Evolutionary conservation across 2,888 invertebrate genomes (phyloP).

Genomic region (Nephrocerus scutellatus): DNA sequence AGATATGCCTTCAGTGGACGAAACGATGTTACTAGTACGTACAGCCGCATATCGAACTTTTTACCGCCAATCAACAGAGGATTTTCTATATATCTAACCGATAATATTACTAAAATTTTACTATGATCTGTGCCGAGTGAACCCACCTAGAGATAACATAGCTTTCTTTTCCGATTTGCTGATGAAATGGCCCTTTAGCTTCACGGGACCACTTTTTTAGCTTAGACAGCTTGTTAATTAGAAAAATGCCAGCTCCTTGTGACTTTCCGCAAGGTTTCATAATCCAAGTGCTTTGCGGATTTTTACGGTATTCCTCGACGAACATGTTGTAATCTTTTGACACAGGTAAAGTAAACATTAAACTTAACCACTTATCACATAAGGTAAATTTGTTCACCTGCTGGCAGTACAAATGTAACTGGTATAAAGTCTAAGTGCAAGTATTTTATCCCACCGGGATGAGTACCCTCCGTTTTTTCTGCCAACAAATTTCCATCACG

Average conservation of each 20-base stretch:
- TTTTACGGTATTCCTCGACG: slow-evolving; percentile 91
- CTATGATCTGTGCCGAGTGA: too few species aligned
- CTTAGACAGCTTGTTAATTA: slow-evolving; percentile 91
- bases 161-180: slow-evolving; percentile 77
- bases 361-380: not conserved
- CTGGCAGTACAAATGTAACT: slow-evolving; percentile 86
- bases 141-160: slow-evolving; percentile 85
- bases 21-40: slow-evolving; percentile 89
- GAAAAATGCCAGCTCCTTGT: slow-evolving; percentile 88
- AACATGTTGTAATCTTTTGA: slow-evolving; percentile 97
- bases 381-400: slow-evolving; percentile 45
- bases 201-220: slow-evolving; percentile 85
- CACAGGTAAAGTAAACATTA: slow-evolving; percentile 5
- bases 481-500: slow-evolving; percentile 82
- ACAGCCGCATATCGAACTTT: slow-evolving; percentile 89
- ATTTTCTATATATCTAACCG: slow-evolving; percentile 89
- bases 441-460: slow-evolving; percentile 63
- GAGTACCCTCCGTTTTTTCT: slow-evolving; percentile 56
- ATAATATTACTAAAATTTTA: too few species aligned
- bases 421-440: slow-evolving; percentile 86
- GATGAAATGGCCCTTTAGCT: slow-evolving; percentile 77
- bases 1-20: slow-evolving; percentile 88
- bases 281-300: slow-evolving; percentile 93
- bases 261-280: slow-evolving; percentile 97
- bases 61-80: slow-evolving; percentile 91